Conservation (phyloP, 2,113 vertebrate genomes). For the Chinchilla lanigera region DNA sequence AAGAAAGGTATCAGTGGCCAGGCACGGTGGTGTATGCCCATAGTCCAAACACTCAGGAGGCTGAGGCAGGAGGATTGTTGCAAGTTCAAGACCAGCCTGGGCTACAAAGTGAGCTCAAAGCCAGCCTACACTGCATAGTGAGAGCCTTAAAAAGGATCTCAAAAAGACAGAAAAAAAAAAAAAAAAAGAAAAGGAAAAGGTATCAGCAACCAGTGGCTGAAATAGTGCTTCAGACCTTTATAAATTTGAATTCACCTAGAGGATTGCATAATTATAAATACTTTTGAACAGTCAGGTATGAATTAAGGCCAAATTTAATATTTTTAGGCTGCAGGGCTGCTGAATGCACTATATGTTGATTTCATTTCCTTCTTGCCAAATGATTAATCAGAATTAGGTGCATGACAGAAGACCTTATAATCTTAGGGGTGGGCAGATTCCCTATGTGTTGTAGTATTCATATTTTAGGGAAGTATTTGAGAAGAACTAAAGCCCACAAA, state of each 20-base stretch:
- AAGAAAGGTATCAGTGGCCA: too few species aligned
- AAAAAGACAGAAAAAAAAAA: background rate
- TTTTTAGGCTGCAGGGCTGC: background rate
- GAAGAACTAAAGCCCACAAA: background rate
- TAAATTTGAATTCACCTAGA: background rate
- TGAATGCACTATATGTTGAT: background rate
- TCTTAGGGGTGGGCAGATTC: background rate
- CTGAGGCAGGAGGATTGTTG: too few species aligned
- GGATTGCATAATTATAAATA: background rate
- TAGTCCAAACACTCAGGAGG: too few species aligned
- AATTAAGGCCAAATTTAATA: slow-evolving; percentile 6
- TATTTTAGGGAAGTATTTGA: background rate
- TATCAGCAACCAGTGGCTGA: background rate
- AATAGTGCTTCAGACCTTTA: background rate
- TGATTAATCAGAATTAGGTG: background rate
- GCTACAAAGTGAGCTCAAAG: too few species aligned
- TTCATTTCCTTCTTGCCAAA: background rate
- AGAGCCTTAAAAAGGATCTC: too few species aligned
- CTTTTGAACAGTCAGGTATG: background rate
- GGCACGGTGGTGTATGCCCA: too few species aligned
- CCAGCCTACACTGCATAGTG: too few species aligned
- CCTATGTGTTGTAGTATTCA: background rate
- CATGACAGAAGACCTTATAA: background rate
- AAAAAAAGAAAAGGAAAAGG: background rate
- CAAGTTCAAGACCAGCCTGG: too few species aligned